Base-by-base conservation (phyloP, 2,888 invertebrate genomes). In the Andrena dorsata region DNA sequence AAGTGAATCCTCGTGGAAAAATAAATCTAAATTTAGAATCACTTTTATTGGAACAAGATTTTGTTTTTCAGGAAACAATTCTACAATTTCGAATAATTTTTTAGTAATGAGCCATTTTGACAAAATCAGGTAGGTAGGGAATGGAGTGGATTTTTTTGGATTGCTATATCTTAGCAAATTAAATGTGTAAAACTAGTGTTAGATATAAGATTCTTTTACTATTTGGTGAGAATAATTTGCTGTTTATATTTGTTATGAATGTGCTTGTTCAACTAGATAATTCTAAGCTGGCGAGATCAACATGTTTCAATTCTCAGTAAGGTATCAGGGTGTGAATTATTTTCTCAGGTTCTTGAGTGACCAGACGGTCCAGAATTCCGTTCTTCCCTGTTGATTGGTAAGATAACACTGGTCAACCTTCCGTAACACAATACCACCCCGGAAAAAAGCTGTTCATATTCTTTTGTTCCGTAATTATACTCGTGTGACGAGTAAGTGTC, bases 321-420 rank as follows among this genome's bases (percentile, higher is more conserved):
- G 76, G 86, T 87, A 70, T 77, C 71, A 79, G 84, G 83, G 80
- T 81, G 76, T 80, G 66, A 71, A 84, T 90, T 90, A 84, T 80
- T 85, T 82, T 86, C 80, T 83, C 80, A 53, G 80, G 78, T 77
- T 82, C 68, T 68, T 32, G 64, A 76, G 26, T 81, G 82, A 73
- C 83, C 81, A 58, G 68, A 65, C 76, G 76, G 76, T 80, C 75
- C 69, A 66, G 61, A 72, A 69, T 79, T 80, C 76, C 64, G 69
- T 84, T 73, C 68, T 51, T 23, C 56, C 47, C 76, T 35, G 56
- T 86, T 90, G 91, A 92, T 92, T 92, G 90, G 92, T 90, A 92
- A 92, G 76, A 82, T 68, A 91, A 92, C 83, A 89, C 89, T 84
- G 78, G 78, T 72, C 75, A 78, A 76, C 51, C 76, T 75, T 68